phyloP scores from a whole-genome alignment of 1,140 invertebrate species.

The Musca domestica region DNA sequence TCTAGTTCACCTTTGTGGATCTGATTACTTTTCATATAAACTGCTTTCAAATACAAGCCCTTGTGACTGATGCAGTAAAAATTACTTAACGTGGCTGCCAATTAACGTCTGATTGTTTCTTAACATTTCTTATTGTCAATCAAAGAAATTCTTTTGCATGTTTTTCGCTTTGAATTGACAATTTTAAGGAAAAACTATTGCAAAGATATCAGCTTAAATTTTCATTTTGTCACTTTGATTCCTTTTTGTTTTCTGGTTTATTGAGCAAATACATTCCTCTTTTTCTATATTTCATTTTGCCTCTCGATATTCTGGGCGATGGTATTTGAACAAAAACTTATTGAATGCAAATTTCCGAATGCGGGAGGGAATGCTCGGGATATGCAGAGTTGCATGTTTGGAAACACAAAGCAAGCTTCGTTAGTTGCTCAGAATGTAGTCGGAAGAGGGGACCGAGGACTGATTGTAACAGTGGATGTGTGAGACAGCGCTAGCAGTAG shows the following conservation, averaged over 20 bases:
- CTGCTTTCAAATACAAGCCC: no score
- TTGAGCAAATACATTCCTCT: background rate
- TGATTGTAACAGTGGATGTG: no score
- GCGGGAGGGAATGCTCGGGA: background rate
- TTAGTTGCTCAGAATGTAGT: background rate
- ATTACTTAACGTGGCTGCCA: no score
- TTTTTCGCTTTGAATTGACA: no score
- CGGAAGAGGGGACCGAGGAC: no score
- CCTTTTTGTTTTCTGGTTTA: background rate
- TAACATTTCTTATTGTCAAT: no score
- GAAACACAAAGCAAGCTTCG: constrained; percentile 16
- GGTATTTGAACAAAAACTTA: constrained; percentile 11
- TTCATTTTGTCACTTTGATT: constrained; percentile 9
- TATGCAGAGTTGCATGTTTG: background rate
- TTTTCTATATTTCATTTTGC: background rate
- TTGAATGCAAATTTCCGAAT: constrained; percentile 15
- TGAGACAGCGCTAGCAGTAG: background rate
- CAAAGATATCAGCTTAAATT: constrained; percentile 4
- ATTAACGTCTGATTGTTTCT: no score
- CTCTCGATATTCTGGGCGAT: background rate
- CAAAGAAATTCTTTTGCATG: no score
- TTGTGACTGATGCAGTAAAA: no score
- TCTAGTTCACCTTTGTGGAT: no score
- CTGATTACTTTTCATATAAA: no score
- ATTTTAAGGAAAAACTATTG: no score